Evolutionary conservation across 2,113 vertebrate genomes (phyloP).

Genomic region (Megatriorchis doriae): DNA sequence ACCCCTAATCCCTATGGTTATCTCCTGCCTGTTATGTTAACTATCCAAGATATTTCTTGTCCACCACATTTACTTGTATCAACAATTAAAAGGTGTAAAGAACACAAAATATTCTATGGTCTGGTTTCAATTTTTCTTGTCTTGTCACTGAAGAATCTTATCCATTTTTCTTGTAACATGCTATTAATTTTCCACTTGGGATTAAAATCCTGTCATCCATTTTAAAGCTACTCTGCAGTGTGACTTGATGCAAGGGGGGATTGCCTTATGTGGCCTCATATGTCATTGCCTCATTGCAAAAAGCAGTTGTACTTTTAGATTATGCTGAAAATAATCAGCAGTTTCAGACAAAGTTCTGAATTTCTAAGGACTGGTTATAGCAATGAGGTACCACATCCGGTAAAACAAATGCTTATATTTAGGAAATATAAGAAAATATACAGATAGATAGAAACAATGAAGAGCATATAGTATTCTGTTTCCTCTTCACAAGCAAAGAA

Average conservation of each 20-base stretch:
- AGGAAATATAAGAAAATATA: neutral
- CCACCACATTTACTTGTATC: neutral
- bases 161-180: neutral
- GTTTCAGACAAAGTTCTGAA: neutral
- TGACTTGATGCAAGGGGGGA: neutral
- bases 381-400: neutral
- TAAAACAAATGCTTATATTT: neutral
- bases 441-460: neutral
- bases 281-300: neutral
- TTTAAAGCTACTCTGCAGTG: neutral
- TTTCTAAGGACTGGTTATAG: neutral
- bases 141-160: neutral
- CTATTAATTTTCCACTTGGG: neutral
- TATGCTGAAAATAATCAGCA: neutral
- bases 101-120: neutral
- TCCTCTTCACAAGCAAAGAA: neutral
- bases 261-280: neutral
- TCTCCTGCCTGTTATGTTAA: neutral
- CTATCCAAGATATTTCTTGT: neutral
- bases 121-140: neutral
- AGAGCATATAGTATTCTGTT: neutral
- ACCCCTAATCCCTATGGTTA: fast-evolving
- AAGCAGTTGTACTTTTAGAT: neutral
- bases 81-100: neutral
- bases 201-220: neutral